Percentiles rank a stretch among this genome's conserved stretches.
phyloP scores from a whole-genome alignment of 2,888 invertebrate genomes.

The Drosophila peninsularis region DNA sequence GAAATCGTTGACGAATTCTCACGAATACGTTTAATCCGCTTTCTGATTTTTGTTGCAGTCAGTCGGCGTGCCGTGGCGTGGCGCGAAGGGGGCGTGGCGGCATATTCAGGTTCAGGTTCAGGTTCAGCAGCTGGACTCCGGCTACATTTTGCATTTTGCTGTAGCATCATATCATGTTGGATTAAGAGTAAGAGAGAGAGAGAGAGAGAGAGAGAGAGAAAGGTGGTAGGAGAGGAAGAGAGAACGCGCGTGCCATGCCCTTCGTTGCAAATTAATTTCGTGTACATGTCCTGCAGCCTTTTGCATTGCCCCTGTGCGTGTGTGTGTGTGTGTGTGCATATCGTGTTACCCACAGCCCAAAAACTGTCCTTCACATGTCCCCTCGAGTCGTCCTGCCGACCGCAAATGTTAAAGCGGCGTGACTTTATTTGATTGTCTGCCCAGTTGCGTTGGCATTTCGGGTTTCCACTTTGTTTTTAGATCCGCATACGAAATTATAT shows the following conservation, averaged over 20 bases:
- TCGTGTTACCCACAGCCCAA: slow-evolving; percentile 47
- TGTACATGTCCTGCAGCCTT: slow-evolving; percentile 77
- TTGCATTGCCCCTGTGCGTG: slow-evolving; percentile 49
- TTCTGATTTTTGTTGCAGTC: slow-evolving; percentile 76
- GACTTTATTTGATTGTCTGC: slow-evolving; percentile 76
- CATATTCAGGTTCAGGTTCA: slow-evolving; percentile 15
- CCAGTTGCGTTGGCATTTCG: slow-evolving; percentile 38
- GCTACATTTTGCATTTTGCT: slow-evolving; percentile 65
- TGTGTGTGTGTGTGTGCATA: slow-evolving; percentile 21
- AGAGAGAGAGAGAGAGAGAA: background rate
- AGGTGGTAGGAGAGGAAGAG: background rate
- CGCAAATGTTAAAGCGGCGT: slow-evolving; percentile 77
- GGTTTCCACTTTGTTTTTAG: slow-evolving; percentile 41
- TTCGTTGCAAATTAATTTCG: slow-evolving; percentile 74
- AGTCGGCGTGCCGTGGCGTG: background rate
- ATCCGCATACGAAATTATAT: slow-evolving; percentile 60
- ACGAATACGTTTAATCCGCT: slow-evolving; percentile 83
- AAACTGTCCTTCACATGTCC: slow-evolving; percentile 41
- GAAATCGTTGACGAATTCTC: slow-evolving; percentile 82
- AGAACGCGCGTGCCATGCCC: slow-evolving; percentile 34
- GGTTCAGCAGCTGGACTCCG: slow-evolving; percentile 26
- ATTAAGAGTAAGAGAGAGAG: slow-evolving; percentile 55
- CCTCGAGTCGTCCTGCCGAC: slow-evolving; percentile 36
- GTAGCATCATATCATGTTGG: slow-evolving; percentile 74
- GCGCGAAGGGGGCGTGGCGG: slow-evolving; percentile 4